Percentiles rank a stretch among this genome's conserved stretches.
Evolutionary conservation across 2,888 invertebrate genomes (phyloP).

Genomic region (Congeria kusceri): DNA sequence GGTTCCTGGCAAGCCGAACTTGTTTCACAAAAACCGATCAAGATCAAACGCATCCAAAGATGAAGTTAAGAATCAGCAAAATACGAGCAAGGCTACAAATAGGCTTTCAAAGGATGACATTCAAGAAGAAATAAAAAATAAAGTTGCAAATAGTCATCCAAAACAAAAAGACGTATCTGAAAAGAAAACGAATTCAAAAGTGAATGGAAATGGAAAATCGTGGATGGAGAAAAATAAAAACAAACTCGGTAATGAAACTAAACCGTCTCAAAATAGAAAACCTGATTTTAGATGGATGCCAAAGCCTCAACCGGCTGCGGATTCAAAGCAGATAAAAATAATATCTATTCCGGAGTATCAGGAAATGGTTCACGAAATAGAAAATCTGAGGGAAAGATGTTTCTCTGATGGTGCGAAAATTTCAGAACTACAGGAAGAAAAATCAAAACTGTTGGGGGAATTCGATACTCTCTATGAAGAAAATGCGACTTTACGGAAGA

Average conservation of each 20-base stretch:
- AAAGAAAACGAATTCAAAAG: neutral
- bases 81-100: too few relatives aligned
- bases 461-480: constrained; percentile 44
- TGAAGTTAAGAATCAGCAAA: too few relatives aligned
- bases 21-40: neutral
- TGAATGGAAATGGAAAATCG: constrained; percentile 22
- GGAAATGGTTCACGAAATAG: constrained; percentile 27
- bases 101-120: too few relatives aligned
- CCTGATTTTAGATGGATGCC: neutral
- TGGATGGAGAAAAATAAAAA: constrained; percentile 26
- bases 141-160: too few relatives aligned
- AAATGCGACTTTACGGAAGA: constrained; percentile 40
- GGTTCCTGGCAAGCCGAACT: constrained; percentile 37
- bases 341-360: constrained; percentile 24
- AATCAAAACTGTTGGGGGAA: constrained; percentile 18
- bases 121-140: too few relatives aligned
- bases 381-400: constrained; percentile 23
- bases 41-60: too few relatives aligned
- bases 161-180: too few relatives aligned
- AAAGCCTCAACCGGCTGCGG: neutral
- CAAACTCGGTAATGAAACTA: neutral
- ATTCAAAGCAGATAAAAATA: constrained; percentile 10
- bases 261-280: neutral
- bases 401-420: constrained; percentile 30
- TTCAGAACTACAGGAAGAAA: constrained; percentile 44